phyloP scores from a whole-genome alignment of 2,797 vertebrate genomes.

The Gila robusta region DNA sequence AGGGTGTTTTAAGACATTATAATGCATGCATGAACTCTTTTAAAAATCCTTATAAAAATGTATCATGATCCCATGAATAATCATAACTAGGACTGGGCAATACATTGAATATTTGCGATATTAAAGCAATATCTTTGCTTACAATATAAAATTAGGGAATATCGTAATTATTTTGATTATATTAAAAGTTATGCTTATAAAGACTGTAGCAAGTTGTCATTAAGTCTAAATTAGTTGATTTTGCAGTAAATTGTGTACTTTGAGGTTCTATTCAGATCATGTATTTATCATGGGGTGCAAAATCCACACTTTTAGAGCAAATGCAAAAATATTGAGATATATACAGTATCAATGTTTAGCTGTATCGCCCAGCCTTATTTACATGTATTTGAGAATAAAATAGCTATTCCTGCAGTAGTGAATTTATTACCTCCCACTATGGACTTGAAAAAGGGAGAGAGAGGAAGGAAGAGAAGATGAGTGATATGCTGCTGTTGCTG shows the following conservation, averaged over 20 bases:
- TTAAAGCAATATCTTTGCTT: not conserved
- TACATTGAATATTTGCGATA: not conserved
- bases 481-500: not conserved
- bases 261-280: not conserved
- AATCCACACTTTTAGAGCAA: not conserved
- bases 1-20: not conserved
- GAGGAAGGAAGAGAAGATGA: conserved; percentile 7
- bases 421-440: not conserved
- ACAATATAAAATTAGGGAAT: not conserved
- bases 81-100: not conserved
- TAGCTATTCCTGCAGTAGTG: not conserved
- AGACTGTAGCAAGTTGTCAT: not conserved
- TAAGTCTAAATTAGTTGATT: no score
- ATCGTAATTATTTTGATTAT: not conserved
- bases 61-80: not conserved
- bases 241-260: not conserved
- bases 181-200: not conserved
- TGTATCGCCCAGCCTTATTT: not conserved
- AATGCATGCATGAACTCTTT: not conserved
- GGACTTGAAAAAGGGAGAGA: not conserved
- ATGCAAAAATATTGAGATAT: not conserved
- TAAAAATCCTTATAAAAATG: not conserved
- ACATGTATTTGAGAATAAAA: not conserved
- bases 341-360: not conserved
- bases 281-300: not conserved